Evolutionary conservation across 2,888 invertebrate species (phyloP), one percentile per base, ranked within the genome.

Genomic region (Melolontha melolontha): DNA sequence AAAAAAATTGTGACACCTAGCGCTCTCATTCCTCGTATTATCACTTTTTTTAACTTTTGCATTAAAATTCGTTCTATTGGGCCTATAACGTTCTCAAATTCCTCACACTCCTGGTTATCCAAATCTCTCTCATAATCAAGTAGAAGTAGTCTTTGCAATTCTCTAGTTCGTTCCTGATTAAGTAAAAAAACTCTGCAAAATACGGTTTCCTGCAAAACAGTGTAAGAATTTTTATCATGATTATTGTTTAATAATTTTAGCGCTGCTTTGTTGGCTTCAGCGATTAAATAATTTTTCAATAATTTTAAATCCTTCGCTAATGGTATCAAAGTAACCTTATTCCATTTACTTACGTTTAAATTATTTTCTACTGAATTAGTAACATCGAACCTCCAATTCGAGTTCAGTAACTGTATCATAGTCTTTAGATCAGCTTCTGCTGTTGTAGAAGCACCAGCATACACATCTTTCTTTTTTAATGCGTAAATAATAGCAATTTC

Each of bases 1-100:
- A 77, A 73, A 12, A 78, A 70, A 29, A 75, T 74, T 5, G 73
- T 73, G 27, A 75, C 75, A 34, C 75, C 75, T 14, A 72, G 66
- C 2, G 73, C 73, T 55, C 75, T 69, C 67, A 75, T 63, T 6
- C 73, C 75, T 64, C 74, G 57, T 17, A 73, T 75, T 6, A 76
- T 75, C 10, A 76, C 59, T 51, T 75, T 67, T 69, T 76, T 75
- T 22, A 76, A 73, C 7, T 29, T 70, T 55, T 74, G 59, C 57
- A 77, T 51, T 11, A 76, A 62, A 49, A 76, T 70, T 73, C 4
- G 73, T 72, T 77, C 77, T 5, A 73, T 40, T 29, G 69, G 63
- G 16, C 70, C 47, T 22, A 75, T 49, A 10, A 66, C 70, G 16
- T 72, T 68, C 5, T 59, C 27, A 71, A 75, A 74, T 70, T 75